A percentile compares a stretch with the other conserved stretches of the same genome.
phyloP scores from a whole-genome alignment of 2,113 vertebrate species.

The Meleagris gallopavo region DNA sequence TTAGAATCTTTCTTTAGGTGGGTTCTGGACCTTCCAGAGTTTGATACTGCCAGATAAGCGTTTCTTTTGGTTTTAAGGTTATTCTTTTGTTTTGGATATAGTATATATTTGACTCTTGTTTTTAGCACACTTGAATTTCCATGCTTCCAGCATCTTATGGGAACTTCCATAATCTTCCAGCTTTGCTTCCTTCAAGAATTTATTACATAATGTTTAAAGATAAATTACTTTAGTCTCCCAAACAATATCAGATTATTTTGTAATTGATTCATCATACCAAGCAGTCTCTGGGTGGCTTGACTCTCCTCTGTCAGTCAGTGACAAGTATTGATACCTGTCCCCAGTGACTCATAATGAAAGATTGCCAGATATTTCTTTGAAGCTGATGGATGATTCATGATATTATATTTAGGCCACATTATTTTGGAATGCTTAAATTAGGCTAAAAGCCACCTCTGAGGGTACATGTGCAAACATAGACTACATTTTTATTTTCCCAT shows the following conservation, averaged over 20 bases:
- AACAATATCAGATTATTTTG: neutral
- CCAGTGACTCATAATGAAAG: constrained; percentile 28
- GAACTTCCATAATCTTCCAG: neutral
- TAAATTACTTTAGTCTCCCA: neutral
- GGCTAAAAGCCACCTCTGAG: constrained; percentile 29
- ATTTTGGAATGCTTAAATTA: constrained; percentile 63
- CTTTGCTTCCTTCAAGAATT: neutral
- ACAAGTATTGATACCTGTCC: constrained; percentile 3
- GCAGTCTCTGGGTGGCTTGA: neutral
- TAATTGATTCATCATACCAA: neutral
- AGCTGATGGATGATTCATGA: constrained; percentile 48
- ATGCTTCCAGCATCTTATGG: neutral
- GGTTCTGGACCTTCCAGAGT: neutral
- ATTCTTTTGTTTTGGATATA: neutral
- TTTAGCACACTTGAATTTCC: neutral
- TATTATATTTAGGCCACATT: constrained; percentile 52
- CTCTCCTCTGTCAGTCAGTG: neutral
- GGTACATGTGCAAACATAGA: constrained; percentile 40
- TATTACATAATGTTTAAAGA: constrained; percentile 12
- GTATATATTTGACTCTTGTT: neutral
- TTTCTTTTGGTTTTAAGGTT: neutral
- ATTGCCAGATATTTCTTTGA: constrained; percentile 45
- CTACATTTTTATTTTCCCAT: constrained; percentile 55
- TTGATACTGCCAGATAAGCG: neutral
- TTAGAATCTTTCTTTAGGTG: neutral